These are phyloP conservation scores for Isichthys henryi DNA, from an alignment of 2,113 vertebrate species.

Conservation along the genomic window DNA sequence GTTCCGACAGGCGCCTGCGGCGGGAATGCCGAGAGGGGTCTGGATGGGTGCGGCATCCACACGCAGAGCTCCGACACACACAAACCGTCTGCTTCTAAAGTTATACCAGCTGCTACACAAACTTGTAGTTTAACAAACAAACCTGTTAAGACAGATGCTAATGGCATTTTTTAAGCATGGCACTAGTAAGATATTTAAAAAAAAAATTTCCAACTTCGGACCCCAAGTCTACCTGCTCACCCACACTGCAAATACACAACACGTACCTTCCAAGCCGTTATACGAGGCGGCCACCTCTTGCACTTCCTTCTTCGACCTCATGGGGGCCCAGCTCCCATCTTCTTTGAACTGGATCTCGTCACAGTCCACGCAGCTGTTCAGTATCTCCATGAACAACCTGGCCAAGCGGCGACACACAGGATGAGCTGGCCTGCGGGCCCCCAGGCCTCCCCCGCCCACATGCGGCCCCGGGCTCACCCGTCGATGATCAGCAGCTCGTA, in stretches of 20 bases:
- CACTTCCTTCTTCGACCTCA: slow-evolving; percentile 93
- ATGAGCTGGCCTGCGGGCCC: not conserved
- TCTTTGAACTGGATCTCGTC: slow-evolving; percentile 98
- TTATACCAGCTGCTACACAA: not conserved
- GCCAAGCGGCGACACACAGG: not conserved
- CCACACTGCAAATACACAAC: not conserved
- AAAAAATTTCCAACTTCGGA: not conserved
- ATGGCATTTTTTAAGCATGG: not conserved
- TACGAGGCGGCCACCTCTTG: slow-evolving; percentile 84
- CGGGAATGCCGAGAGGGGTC: not conserved
- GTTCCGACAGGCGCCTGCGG: slow-evolving; percentile 68
- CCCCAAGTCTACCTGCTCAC: not conserved
- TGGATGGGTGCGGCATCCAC: not conserved
- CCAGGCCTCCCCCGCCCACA: not conserved
- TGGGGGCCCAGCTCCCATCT: slow-evolving; percentile 93
- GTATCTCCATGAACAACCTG: slow-evolving; percentile 97
- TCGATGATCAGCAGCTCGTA: slow-evolving; percentile 97
- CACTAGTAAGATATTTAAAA: not conserved
- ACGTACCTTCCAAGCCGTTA: slow-evolving; percentile 82
- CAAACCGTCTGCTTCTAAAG: not conserved
- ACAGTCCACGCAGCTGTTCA: slow-evolving; percentile 91
- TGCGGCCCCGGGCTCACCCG: slow-evolving; percentile 60
- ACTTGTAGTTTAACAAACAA: too few relatives aligned
- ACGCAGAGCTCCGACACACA: not conserved
- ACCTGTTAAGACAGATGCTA: not conserved